Conservation (phyloP, 2,113 vertebrate genomes). For the Verasper variegatus region DNA sequence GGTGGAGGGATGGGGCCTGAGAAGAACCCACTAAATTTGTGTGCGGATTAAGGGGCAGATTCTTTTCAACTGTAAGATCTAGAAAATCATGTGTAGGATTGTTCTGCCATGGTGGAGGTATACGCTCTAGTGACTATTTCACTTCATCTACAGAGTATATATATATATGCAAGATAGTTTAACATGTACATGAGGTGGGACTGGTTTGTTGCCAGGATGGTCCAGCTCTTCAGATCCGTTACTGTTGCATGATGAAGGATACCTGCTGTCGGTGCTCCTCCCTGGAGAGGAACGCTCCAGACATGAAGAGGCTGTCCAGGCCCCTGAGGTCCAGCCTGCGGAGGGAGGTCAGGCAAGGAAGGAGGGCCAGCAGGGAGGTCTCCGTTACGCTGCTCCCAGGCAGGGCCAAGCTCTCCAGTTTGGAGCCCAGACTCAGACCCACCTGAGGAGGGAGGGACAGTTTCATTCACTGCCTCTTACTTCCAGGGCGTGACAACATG, state of each 20-base stretch:
- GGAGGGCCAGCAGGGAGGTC: slow-evolving; percentile 81
- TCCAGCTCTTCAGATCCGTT: background rate
- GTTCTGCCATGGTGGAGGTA: too few species aligned
- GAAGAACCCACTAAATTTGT: too few species aligned
- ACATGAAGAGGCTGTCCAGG: slow-evolving; percentile 89
- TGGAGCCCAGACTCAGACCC: slow-evolving; percentile 76
- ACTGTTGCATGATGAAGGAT: background rate
- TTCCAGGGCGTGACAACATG: background rate
- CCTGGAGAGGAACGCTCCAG: slow-evolving; percentile 83
- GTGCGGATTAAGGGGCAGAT: too few species aligned
- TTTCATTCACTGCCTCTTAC: background rate
- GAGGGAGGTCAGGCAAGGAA: slow-evolving; percentile 82
- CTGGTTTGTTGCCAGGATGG: too few species aligned
- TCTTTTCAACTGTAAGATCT: too few species aligned
- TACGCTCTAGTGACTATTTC: too few species aligned
- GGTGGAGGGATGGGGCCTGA: too few species aligned
- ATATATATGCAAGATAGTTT: too few species aligned
- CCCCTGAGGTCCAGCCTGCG: slow-evolving; percentile 83
- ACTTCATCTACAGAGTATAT: background rate
- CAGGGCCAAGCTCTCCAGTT: slow-evolving; percentile 83
- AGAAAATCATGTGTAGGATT: too few species aligned
- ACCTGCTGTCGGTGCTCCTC: slow-evolving; percentile 79
- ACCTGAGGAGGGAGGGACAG: slow-evolving; percentile 50
- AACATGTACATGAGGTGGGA: too few species aligned
- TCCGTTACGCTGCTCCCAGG: slow-evolving; percentile 84